Conservation (phyloP, 2,113 vertebrate genomes). For the Rhizomys pruinosus region DNA sequence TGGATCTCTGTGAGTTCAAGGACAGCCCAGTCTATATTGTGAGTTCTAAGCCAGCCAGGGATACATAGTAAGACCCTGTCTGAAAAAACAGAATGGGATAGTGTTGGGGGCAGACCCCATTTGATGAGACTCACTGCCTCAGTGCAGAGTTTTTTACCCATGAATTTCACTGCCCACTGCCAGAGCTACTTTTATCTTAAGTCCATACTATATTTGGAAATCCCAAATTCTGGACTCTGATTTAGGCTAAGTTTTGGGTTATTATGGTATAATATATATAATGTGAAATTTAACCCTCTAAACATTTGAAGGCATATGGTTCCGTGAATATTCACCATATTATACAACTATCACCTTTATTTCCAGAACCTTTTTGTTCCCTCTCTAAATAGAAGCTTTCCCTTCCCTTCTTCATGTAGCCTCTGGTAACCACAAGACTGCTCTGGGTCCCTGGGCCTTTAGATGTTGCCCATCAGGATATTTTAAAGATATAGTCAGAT, state of each 20-base stretch:
- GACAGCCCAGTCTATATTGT: too few species aligned
- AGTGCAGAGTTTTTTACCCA: background rate
- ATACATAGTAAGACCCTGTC: too few species aligned
- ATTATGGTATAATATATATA: background rate
- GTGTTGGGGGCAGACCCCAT: background rate
- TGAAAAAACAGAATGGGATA: too few species aligned
- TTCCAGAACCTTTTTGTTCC: background rate
- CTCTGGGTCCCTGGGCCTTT: background rate
- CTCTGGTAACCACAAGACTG: background rate
- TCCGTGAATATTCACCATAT: background rate
- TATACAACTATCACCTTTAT: background rate
- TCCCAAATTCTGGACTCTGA: background rate
- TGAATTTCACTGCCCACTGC: background rate
- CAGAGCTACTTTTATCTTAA: background rate
- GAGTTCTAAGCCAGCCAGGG: too few species aligned
- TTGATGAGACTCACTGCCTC: background rate
- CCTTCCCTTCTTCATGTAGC: background rate
- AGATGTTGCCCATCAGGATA: background rate
- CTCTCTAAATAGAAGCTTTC: background rate
- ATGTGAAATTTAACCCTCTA: background rate
- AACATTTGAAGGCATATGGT: background rate
- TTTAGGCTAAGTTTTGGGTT: background rate
- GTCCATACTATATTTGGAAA: background rate
- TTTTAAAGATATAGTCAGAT: background rate
- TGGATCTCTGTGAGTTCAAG: too few species aligned